Evolutionary conservation across 2,113 vertebrate species (phyloP), one percentile per base, ranked within the genome.

Genomic region (Phyllostomus discolor): DNA sequence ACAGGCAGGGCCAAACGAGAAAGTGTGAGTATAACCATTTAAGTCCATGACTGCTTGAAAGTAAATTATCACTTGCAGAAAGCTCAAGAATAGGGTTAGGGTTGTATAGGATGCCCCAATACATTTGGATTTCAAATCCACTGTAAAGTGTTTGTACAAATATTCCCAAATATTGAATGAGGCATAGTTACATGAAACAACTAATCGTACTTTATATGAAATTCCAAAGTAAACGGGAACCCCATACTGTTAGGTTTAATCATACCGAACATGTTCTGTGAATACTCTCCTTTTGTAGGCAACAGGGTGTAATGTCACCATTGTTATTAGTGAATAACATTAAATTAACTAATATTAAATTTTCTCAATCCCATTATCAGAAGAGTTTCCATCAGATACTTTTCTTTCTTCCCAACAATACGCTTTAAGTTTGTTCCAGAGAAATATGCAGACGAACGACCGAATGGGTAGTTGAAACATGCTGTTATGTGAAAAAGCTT

Each of bases 301-400:
- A 5, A 52, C 20, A 46, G 88, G 64, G 43, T 70, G 70, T 80
- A 81, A 46, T 81, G 43, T 54, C 17, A 54, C 57, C 12, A 57
- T 70, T 69, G 43, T 90, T 94, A 99, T 99, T 99, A 99, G 99
- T 99, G 98, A n/a, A n/a, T n/a, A n/a, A n/a, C n/a, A n/a, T n/a
- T n/a, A n/a, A n/a, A n/a, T n/a, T n/a, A n/a, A n/a, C n/a, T n/a
- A n/a, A n/a, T n/a, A n/a, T n/a, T n/a, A n/a, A n/a, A n/a, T 96
- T 97, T 97, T 96, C 97, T 97, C 98, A 97, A 97, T 97, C 52
- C 5, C 67, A 92, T 96, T 90, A 97, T 97, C 93, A 94, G 91
- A 90, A 95, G 92, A 95, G 92, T 97, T 97, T 98, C 98, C 97
- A 97, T 98, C 97, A 98, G 97, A 95, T 94, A 69, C 62, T 70